A percentile compares a stretch with the other conserved stretches of the same genome.
phyloP scores from a whole-genome alignment of 2,797 vertebrate genomes.

The Pantherophis alleghaniensis region DNA sequence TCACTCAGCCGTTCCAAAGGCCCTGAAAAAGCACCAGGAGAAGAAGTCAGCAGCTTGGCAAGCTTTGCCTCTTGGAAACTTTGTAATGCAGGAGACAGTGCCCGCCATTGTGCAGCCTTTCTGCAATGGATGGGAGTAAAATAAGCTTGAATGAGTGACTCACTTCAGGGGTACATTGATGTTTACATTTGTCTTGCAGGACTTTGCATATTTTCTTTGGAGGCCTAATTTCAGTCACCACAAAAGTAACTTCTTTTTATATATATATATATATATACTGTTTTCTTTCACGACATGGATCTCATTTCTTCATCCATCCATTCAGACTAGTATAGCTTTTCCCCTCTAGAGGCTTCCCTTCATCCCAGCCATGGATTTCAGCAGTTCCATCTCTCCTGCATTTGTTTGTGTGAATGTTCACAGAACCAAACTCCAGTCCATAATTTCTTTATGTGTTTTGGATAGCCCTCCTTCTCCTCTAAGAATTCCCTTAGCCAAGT shows the following conservation, averaged over 20 bases:
- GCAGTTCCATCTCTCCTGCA: background rate
- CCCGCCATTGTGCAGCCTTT: background rate
- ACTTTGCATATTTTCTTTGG: background rate
- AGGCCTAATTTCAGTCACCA: background rate
- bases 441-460: conserved; percentile 24
- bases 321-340: background rate
- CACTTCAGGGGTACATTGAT: background rate
- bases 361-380: accelerated
- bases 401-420: conserved; percentile 33
- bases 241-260: background rate
- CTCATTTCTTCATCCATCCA: background rate
- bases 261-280: background rate
- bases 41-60: background rate
- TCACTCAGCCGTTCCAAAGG: background rate
- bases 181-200: background rate
- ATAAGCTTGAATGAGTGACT: background rate
- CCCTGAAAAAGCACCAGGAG: conserved; percentile 3
- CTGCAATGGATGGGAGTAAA: background rate
- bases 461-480: conserved; percentile 24
- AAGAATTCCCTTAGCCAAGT: conserved; percentile 21
- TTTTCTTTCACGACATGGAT: background rate
- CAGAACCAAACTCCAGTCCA: conserved; percentile 24
- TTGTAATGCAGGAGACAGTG: background rate
- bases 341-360: background rate
- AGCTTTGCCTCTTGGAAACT: conserved; percentile 2